These are phyloP conservation scores for Sinocyclocheilus grahami DNA, from an alignment of 2,113 vertebrate species.

Conservation along the genomic window DNA sequence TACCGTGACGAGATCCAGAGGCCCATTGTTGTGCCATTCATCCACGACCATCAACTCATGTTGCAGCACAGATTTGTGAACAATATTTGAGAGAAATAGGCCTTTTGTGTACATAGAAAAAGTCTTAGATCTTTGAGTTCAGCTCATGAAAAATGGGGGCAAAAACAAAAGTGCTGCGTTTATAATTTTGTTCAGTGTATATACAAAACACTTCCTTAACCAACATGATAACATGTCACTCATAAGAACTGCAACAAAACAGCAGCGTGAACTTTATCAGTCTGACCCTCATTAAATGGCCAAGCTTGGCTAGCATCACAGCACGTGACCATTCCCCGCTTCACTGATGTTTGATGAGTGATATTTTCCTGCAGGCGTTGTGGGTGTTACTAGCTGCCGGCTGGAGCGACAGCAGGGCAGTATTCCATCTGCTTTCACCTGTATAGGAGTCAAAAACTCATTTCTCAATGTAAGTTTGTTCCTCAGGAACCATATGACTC, in stretches of 20 bases:
- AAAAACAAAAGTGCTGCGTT: no score
- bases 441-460: background rate
- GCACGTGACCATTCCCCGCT: background rate
- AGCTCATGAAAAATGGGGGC: no score
- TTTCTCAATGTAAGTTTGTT: background rate
- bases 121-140: no score
- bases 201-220: background rate
- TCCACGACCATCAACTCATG: no score
- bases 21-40: no score
- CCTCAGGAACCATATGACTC: slow-evolving; percentile 4
- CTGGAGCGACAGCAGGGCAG: background rate
- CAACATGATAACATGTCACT: background rate
- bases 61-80: no score
- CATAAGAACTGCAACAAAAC: background rate
- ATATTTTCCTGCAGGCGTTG: background rate
- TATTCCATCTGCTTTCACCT: background rate
- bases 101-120: no score
- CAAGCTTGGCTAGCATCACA: background rate
- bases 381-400: background rate
- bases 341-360: background rate
- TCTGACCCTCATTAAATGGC: background rate
- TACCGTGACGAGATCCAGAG: no score
- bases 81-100: no score
- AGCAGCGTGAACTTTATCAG: background rate
- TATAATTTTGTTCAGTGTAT: no score